These are phyloP conservation scores for Illadopsis cleaveri DNA, from an alignment of 2,113 vertebrate species.

Conservation along the genomic window DNA sequence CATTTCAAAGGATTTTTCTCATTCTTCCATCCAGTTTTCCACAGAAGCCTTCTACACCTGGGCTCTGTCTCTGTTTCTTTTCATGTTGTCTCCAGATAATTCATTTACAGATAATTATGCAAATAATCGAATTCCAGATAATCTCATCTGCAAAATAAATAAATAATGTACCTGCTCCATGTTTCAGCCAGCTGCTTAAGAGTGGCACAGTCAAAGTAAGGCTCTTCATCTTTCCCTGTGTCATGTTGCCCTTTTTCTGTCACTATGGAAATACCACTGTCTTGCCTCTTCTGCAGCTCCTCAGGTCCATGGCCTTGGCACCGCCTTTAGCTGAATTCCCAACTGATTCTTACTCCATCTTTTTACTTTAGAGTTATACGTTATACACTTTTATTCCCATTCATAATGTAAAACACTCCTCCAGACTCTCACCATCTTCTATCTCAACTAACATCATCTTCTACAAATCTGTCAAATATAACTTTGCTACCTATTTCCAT, in stretches of 20 bases:
- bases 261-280: background rate
- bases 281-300: background rate
- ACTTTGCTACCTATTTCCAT: constrained; percentile 43
- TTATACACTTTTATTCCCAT: background rate
- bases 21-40: background rate
- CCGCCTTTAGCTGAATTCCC: background rate
- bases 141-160: constrained; percentile 38
- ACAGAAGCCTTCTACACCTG: constrained; percentile 31
- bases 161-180: constrained; percentile 11
- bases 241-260: background rate
- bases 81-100: constrained; percentile 47
- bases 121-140: constrained; percentile 36
- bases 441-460: background rate
- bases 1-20: constrained; percentile 1
- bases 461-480: constrained; percentile 19
- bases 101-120: constrained; percentile 43
- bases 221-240: background rate
- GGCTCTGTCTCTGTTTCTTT: constrained; percentile 29
- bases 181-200: constrained; percentile 6
- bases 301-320: background rate
- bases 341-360: background rate
- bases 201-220: background rate
- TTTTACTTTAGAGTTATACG: background rate
- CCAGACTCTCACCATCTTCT: constrained; percentile 25
- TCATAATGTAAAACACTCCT: background rate